A percentile compares a stretch with the other conserved stretches of the same genome.
Evolutionary conservation across 2,797 vertebrate genomes (phyloP).

Genomic region (Rhynchotus rufescens): DNA sequence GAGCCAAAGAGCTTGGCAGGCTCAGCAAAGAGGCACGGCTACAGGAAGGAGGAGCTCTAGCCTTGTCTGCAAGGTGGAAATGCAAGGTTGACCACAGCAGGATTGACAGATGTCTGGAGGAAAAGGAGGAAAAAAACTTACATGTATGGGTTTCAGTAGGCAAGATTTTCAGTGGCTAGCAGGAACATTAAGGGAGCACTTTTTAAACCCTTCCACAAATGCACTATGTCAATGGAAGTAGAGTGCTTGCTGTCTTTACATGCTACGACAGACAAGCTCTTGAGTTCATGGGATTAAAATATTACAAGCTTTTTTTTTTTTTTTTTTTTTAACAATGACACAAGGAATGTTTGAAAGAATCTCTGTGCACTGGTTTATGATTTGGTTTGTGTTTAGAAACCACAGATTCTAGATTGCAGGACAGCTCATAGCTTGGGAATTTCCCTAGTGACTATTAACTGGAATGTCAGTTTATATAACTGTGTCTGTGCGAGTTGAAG

Average conservation of each 20-base stretch:
- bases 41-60: not conserved
- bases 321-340: slow-evolving; percentile 73
- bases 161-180: not conserved
- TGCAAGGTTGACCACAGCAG: not conserved
- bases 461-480: slow-evolving; percentile 51
- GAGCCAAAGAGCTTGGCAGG: not conserved
- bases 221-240: not conserved
- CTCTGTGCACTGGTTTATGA: slow-evolving; percentile 72
- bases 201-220: not conserved
- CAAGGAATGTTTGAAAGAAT: slow-evolving; percentile 66
- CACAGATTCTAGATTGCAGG: slow-evolving; percentile 77
- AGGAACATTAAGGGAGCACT: not conserved
- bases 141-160: too few species aligned
- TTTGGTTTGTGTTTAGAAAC: slow-evolving; percentile 73
- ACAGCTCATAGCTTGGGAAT: slow-evolving; percentile 74
- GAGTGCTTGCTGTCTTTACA: slow-evolving; percentile 6
- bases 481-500: slow-evolving; percentile 25
- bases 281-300: slow-evolving; percentile 74
- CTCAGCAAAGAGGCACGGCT: not conserved
- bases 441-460: slow-evolving; percentile 74
- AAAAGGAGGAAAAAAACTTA: too few species aligned
- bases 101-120: too few species aligned
- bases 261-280: slow-evolving; percentile 56
- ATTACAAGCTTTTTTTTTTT: slow-evolving; percentile 79
- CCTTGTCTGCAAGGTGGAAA: not conserved